These are phyloP conservation scores for Boulengeromyrus knoepffleri DNA, from an alignment of 2,113 vertebrate species.

Conservation along the genomic window DNA sequence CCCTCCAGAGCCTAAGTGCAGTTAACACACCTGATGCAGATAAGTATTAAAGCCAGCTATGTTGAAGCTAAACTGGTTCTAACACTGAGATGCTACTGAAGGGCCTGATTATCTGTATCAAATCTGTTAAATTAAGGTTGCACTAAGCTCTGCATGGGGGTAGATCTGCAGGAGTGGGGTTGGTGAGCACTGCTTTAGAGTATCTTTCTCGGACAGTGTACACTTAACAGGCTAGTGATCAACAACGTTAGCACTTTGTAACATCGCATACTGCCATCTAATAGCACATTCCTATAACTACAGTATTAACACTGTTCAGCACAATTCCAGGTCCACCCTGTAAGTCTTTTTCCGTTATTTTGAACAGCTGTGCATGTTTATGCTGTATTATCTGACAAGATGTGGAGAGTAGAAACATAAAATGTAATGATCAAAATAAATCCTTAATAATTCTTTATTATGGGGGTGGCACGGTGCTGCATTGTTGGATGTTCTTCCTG, in stretches of 20 bases:
- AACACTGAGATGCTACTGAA: not conserved
- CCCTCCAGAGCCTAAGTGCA: too few species aligned
- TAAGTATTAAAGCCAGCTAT: not conserved
- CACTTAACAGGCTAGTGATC: not conserved
- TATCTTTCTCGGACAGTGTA: not conserved
- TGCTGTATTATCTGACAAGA: not conserved
- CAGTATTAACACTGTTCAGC: not conserved
- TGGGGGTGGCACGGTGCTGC: not conserved
- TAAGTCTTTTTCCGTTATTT: not conserved
- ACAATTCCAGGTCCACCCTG: not conserved
- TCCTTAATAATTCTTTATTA: not conserved
- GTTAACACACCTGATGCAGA: not conserved
- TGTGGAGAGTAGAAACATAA: not conserved
- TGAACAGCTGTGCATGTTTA: not conserved
- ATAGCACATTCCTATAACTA: not conserved
- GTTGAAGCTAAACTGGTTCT: not conserved
- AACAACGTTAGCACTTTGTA: not conserved
- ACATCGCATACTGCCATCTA: not conserved
- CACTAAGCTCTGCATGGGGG: not conserved
- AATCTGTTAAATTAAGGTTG: not conserved
- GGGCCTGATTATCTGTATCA: not conserved
- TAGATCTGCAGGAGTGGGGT: not conserved
- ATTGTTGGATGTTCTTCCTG: not conserved
- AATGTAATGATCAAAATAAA: not conserved
- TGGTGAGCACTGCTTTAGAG: not conserved